Conservation (phyloP, 2,888 invertebrate species). For the Rhopalosiphum nymphaeae region DNA sequence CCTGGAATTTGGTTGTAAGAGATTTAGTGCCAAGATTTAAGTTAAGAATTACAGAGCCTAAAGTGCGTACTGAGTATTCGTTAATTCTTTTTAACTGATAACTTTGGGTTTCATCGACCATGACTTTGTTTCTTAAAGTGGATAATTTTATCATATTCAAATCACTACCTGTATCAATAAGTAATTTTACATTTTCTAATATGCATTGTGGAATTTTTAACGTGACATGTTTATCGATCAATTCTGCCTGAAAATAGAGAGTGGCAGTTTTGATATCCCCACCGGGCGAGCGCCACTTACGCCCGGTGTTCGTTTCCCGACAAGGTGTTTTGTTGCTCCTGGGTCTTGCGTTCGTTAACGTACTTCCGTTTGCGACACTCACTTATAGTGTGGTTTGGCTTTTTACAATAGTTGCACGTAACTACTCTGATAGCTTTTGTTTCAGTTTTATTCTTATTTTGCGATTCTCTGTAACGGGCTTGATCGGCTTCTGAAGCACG, state of each 20-base stretch:
- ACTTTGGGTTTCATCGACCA: not conserved
- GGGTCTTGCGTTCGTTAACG: not conserved
- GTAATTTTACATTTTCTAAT: not conserved
- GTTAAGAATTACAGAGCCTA: not conserved
- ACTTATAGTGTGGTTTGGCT: not conserved
- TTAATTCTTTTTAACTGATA: constrained; percentile 22
- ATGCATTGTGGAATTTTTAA: not conserved
- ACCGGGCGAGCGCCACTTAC: constrained; percentile 6
- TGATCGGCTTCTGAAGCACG: not conserved
- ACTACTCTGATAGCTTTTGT: not conserved
- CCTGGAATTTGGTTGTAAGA: not conserved
- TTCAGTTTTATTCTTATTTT: not conserved
- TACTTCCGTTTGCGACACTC: constrained; percentile 38
- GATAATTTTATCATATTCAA: constrained; percentile 37
- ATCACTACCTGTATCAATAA: constrained; percentile 3
- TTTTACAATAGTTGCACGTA: constrained; percentile 2
- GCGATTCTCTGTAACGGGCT: not conserved
- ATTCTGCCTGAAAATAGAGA: constrained; percentile 5
- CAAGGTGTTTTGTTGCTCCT: not conserved
- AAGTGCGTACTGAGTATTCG: not conserved
- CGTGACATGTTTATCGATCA: not conserved
- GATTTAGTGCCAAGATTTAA: not conserved
- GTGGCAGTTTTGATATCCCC: constrained; percentile 40
- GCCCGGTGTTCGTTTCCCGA: constrained; percentile 32
- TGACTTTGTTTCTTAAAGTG: not conserved